Base-by-base conservation (phyloP, 1,140 invertebrate species). In the Lamellibrachia luymesi region DNA sequence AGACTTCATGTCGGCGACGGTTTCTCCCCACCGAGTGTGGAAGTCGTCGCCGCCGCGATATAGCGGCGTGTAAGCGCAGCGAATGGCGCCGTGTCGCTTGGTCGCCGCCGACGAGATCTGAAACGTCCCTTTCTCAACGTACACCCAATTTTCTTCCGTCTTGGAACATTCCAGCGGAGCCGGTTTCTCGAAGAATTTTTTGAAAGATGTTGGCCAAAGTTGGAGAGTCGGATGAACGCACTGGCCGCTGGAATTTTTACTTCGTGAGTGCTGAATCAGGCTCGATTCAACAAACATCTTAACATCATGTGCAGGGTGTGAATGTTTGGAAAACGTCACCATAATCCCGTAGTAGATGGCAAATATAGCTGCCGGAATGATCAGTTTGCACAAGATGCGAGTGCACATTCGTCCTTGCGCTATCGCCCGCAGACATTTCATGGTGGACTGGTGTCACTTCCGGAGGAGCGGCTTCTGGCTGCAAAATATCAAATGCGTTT, bases 111-210 rank as follows among this genome's bases (percentile, higher is more conserved):
- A 92, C n/a, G 92, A 93, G 27, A 94, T 93, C 25, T 90, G 51
- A 51, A 93, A 94, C 91, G 50, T 94, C 1, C 92, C 93, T 17
- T 94, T 94, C 17, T 22, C 51, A 17, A 50, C 89, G 50, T 91
- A 94, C 17, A 92, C 64, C 93, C 93, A 94, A 90, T 94, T 93
- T 64, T 92, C 51, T 50, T 93, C 92, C 1, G 49, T 49, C 4
- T 80, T 51, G 27, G 50, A 52, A 51, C 93, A 94, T 50, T 93
- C 51, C 2, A 94, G 90, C 51, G 93, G 92, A n/a, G 5, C 52
- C 17, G 92, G 92, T 17, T 8, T n/a, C 8, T 17, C n/a, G 92
- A 93, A 93, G 92, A 89, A 90, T 50, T 38, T 17, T 49, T 80
- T 90, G 38, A 93, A 89, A 6, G 52, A 38, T 6, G 56, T 2